Evolutionary conservation across 2,113 vertebrate genomes (phyloP).

Genomic region (Dasyprocta punctata): DNA sequence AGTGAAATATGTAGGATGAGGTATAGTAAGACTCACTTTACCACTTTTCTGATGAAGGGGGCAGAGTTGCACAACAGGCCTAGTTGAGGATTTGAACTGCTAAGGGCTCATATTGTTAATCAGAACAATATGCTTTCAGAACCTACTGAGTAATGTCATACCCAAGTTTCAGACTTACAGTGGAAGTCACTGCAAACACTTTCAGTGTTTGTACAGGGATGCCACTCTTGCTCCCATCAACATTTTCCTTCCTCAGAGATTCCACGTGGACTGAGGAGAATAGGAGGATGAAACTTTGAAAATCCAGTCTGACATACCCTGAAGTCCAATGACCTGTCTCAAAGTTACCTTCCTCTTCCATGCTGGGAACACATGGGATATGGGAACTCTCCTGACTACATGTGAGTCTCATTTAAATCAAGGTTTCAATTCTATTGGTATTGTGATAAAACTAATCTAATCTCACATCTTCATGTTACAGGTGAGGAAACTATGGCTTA

Average conservation of each 20-base stretch:
- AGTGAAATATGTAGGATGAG: neutral
- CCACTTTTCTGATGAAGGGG: neutral
- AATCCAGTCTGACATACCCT: neutral
- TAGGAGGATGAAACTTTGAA: neutral
- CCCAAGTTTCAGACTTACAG: neutral
- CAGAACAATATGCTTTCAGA: neutral
- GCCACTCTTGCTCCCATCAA: neutral
- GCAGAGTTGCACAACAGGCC: neutral
- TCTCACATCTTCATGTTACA: neutral
- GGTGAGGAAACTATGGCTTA: conserved; percentile 1
- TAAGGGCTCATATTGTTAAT: neutral
- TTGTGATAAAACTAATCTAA: neutral
- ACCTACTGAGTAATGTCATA: neutral
- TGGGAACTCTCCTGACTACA: neutral
- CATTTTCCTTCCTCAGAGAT: neutral
- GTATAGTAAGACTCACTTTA: neutral
- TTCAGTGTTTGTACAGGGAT: neutral
- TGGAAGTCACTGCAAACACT: neutral
- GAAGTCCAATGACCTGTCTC: neutral
- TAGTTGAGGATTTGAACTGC: neutral
- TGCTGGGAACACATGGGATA: neutral
- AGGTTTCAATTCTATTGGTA: neutral
- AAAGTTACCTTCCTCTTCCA: neutral
- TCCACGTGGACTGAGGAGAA: neutral
- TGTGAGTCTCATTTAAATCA: neutral